Evolutionary conservation across 2,888 invertebrate genomes (phyloP).

Genomic region (Chorisops tibialis): DNA sequence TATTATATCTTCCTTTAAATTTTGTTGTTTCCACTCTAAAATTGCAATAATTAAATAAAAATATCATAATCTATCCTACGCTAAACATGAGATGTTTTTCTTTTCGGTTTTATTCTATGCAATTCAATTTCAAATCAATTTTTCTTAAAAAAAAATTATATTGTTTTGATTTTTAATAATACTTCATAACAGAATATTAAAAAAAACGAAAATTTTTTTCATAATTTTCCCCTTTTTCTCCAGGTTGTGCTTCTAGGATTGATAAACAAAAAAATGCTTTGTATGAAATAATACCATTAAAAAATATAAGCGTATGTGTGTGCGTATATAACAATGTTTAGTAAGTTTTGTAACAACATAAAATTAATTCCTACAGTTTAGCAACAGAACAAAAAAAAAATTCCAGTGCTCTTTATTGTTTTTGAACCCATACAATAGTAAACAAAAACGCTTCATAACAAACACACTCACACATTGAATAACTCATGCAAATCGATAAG

Average conservation of each 20-base stretch:
- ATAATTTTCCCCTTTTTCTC: slow-evolving; percentile 17
- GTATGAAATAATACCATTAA: not conserved
- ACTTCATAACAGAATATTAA: not conserved
- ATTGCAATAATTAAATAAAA: slow-evolving; percentile 6
- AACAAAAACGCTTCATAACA: not conserved
- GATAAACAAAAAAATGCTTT: slow-evolving; percentile 10
- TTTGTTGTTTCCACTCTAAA: not conserved
- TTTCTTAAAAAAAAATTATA: slow-evolving; percentile 3
- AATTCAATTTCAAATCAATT: slow-evolving; percentile 15
- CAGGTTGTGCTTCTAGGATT: slow-evolving; percentile 24
- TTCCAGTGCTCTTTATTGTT: slow-evolving; percentile 7
- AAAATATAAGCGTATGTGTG: slow-evolving; percentile 18
- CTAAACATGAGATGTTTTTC: too few species aligned
- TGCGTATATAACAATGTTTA: slow-evolving; percentile 12
- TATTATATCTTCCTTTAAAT: not conserved
- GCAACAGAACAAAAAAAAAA: not conserved
- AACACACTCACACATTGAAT: too few species aligned
- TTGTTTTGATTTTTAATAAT: not conserved
- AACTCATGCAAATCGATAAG: too few species aligned
- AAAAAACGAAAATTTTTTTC: slow-evolving; percentile 1
- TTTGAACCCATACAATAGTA: not conserved
- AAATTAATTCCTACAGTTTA: not conserved
- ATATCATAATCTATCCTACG: too few species aligned
- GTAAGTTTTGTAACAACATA: slow-evolving; percentile 12
- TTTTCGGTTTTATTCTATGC: not conserved